Base-by-base conservation (phyloP, 1,140 invertebrate genomes). In the Caenorhabditis latens region DNA sequence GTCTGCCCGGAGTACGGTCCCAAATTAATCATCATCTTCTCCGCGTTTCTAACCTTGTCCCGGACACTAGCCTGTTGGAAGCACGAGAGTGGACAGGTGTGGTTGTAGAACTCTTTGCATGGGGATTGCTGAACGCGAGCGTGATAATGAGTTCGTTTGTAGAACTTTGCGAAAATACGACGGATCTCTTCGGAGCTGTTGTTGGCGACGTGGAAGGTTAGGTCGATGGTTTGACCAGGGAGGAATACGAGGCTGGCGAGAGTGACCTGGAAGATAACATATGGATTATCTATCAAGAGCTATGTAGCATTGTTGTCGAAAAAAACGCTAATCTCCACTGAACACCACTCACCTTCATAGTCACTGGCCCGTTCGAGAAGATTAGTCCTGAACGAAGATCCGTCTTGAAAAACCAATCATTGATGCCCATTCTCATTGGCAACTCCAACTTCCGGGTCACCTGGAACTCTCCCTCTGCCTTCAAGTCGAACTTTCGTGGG, bases 401-500 rank as follows among this genome's bases (percentile, higher is more conserved):
- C 21, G 8, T 7, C 16, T n/a, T 75, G 42, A 48, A 46, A 42
- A 75, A 46, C 43, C 67, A 53, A 16, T 53, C 16, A 9, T 16
- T 53, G 50, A 3, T 53, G 50, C 50, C 16, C 50, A 53, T 53
- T 53, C 43, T 13, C 71, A 8, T 50, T 5, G 40, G 21, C 19
- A 79, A 19, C 0, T 79, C 46, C 19, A 79, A 24, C 11, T 50
- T 79, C 1, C 24, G 13, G n/a, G 71, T 50, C 6, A 79, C 71
- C 71, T 53, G 4, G 19, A 79, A 43, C 21, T 79, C 46, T 11
- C 21, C n/a, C n/a, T 48, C 46, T 9, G 43, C 46, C 46, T 50
- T 79, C 4, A 79, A 21, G 42, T 79, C 53, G 8, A 8, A 50
- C n/a, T 50, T 79, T 21, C 71, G 53, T 79, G 71, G 71, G 9